A percentile compares a stretch with the other conserved stretches of the same genome.
Evolutionary conservation across 2,888 invertebrate genomes (phyloP).

Genomic region (Meiosimyza decipiens): DNA sequence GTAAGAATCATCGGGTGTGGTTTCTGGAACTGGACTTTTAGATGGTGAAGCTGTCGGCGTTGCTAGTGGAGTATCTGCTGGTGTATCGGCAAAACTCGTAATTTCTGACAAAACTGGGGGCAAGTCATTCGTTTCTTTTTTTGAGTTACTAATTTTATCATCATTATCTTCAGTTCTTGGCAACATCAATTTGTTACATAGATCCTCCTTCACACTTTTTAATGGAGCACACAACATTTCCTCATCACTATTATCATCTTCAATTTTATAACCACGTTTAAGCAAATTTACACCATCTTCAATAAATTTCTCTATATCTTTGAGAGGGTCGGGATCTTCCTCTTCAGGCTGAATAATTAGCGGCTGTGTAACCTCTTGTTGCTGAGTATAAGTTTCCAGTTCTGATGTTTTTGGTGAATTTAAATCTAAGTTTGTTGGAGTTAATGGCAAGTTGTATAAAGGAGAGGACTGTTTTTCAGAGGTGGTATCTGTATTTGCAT

Average conservation of each 20-base stretch:
- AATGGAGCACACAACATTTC: conserved; percentile 35
- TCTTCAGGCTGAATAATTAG: conserved; percentile 43
- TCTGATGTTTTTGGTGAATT: background rate
- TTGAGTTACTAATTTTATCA: no score
- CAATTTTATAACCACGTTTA: conserved; percentile 58
- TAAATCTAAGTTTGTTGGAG: background rate
- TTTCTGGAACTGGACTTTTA: conserved; percentile 43
- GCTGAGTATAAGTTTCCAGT: no score
- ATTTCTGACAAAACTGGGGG: conserved; percentile 10
- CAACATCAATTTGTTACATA: background rate
- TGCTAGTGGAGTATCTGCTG: conserved; percentile 51
- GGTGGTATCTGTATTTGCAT: background rate
- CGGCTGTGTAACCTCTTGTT: background rate
- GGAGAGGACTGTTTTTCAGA: background rate
- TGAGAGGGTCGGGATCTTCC: conserved; percentile 56
- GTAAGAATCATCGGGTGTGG: conserved; percentile 42
- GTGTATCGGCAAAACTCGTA: conserved; percentile 49
- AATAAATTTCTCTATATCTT: conserved; percentile 63
- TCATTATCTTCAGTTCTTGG: no score
- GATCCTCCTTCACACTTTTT: background rate
- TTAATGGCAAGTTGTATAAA: background rate
- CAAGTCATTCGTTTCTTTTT: background rate
- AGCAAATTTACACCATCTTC: conserved; percentile 62
- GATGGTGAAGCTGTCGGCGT: conserved; percentile 51
- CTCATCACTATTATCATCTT: conserved; percentile 49